phyloP scores from a whole-genome alignment of 2,113 vertebrate species.

The Tachycineta bicolor region DNA sequence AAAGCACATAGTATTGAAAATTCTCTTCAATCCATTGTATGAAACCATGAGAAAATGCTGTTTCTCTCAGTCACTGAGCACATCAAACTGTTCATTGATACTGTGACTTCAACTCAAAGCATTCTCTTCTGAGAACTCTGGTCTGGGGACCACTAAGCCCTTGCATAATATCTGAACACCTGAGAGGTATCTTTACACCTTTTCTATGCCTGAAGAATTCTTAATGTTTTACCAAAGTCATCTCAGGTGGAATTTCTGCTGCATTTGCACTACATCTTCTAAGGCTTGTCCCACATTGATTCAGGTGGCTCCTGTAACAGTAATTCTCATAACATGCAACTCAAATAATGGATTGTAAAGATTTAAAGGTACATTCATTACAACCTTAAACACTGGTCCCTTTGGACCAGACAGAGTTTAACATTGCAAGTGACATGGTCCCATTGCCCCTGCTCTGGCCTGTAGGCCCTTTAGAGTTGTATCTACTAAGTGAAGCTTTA shows the following conservation, averaged over 20 bases:
- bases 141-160: neutral
- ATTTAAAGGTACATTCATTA: neutral
- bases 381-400: fast-evolving
- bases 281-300: neutral
- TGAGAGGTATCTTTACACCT: neutral
- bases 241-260: neutral
- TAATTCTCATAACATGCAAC: neutral
- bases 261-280: neutral
- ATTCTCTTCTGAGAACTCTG: neutral
- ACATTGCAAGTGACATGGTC: neutral
- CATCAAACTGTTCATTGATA: neutral
- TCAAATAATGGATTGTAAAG: neutral
- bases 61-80: neutral
- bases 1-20: neutral
- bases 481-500: neutral
- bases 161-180: neutral
- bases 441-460: neutral
- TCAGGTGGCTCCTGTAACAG: neutral
- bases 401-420: neutral
- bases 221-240: neutral
- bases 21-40: neutral
- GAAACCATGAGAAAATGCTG: neutral
- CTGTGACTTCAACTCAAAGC: neutral
- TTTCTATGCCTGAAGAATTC: neutral
- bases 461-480: neutral